Conservation (phyloP, 2,888 invertebrate genomes). For the Ommatoiulus sabulosus region DNA sequence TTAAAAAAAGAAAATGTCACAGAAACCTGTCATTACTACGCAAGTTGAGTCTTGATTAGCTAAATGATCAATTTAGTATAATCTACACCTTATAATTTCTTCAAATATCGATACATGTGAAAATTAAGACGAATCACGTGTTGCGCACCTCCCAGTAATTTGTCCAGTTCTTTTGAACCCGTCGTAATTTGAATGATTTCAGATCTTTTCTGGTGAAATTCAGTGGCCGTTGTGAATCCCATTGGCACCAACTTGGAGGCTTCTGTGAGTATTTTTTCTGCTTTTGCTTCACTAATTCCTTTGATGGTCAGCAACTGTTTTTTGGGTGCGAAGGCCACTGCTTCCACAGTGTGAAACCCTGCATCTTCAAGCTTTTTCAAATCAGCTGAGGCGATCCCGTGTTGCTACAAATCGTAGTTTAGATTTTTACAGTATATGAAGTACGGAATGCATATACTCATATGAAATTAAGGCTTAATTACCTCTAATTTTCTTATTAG, state of each 20-base stretch:
- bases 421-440: neutral
- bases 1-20: too few species aligned
- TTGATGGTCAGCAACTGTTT: constrained; percentile 89
- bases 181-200: constrained; percentile 96
- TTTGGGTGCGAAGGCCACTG: constrained; percentile 94
- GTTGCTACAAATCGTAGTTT: constrained; percentile 75
- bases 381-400: constrained; percentile 90
- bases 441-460: neutral
- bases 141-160: constrained; percentile 79
- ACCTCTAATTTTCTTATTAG: constrained; percentile 80
- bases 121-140: neutral
- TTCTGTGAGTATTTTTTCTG: constrained; percentile 91
- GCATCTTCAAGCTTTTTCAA: constrained; percentile 93
- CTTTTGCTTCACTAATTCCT: constrained; percentile 97
- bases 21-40: too few species aligned
- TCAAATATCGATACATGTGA: too few species aligned
- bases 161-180: constrained; percentile 93
- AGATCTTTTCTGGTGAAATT: constrained; percentile 93
- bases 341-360: constrained; percentile 94
- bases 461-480: constrained; percentile 60
- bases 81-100: too few species aligned
- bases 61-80: too few species aligned
- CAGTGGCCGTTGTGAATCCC: constrained; percentile 98
- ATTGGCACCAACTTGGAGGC: constrained; percentile 94
- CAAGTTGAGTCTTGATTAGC: too few species aligned